Conservation (phyloP, 2,797 vertebrate genomes). For the Phoeniculus purpureus region DNA sequence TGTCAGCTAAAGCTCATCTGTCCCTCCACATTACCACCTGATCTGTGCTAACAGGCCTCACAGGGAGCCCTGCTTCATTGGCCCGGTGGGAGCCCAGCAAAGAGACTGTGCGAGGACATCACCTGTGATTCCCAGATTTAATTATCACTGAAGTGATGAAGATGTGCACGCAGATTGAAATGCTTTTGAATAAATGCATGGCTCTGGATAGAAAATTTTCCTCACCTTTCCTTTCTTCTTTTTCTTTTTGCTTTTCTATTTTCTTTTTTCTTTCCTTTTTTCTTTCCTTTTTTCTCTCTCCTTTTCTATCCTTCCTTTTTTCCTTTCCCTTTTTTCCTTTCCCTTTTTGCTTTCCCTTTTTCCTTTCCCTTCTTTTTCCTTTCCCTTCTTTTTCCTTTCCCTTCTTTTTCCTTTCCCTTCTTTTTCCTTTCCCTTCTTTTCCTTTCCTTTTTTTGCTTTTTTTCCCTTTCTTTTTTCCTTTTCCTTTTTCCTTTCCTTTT, state of each 20-base stretch:
- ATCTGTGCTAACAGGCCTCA: slow-evolving; percentile 93
- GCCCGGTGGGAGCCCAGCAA: slow-evolving; percentile 82
- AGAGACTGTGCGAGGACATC: slow-evolving; percentile 83
- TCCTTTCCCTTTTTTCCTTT: accelerated
- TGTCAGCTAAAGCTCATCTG: slow-evolving; percentile 89
- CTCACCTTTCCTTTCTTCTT: accelerated
- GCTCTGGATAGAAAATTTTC: slow-evolving; percentile 9
- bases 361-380: accelerated
- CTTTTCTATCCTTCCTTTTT: accelerated
- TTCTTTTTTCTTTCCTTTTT: neutral
- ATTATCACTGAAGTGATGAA: slow-evolving; percentile 86
- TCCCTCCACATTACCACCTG: slow-evolving; percentile 90
- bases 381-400: accelerated
- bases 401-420: too few relatives aligned
- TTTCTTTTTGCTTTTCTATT: neutral
- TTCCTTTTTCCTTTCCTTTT: accelerated
- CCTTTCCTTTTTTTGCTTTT: too few relatives aligned
- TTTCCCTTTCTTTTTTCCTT: too few relatives aligned
- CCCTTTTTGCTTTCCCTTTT: accelerated
- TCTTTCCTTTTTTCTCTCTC: too few relatives aligned
- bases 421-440: accelerated
- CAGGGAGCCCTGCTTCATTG: slow-evolving; percentile 83
- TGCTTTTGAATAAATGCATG: slow-evolving; percentile 80
- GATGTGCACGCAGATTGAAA: slow-evolving; percentile 81
- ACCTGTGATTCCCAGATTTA: slow-evolving; percentile 87